Evolutionary conservation across 64 coral and sea anemone species (phyloP), one percentile per base, ranked within the genome.

Genomic region (Exaiptasia diaphana): DNA sequence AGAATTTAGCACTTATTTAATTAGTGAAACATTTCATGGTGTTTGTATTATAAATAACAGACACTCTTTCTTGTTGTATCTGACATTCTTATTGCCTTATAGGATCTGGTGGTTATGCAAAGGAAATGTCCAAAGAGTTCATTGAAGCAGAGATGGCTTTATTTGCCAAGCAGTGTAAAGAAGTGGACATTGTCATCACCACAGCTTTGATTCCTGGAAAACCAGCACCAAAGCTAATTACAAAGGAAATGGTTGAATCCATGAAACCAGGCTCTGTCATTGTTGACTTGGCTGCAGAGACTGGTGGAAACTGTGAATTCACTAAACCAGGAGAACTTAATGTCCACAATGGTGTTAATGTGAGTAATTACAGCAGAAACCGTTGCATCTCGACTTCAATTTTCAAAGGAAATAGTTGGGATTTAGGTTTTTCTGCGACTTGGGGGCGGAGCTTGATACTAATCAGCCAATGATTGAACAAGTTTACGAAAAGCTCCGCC

Each of bases 211-310:
- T 99, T 39, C 95, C 95, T 23, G 95, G 95, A 25, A 99, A 89
- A 56, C 80, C 95, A 21, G 95, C 89, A 31, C 95, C 95, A 33
- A 92, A 85, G 40, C 85, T 99, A 22, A 99, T 99, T 41, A 88
- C 90, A 4, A 99, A 92, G 38, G 89, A 84, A 25, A 99, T 99
- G 95, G 95, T 99, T 20, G 95, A 99, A 26, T 92, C 75, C 1
- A 99, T 99, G 95, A 99, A 92, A 41, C 89, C 90, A 29, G 95
- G 95, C 38, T 99, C 95, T 53, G 95, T 99, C 30, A 99, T 99
- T 37, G 90, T 99, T 18, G 95, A 99, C 57, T 88, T 99, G 41
- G 95, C 95, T 41, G 89, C 89, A 0, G 95, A 99, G 68, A 64
- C 95, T 22, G 95, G 95, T 23, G 95, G 95, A 17, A 99, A 99